These are phyloP conservation scores for Drosophila lini DNA, from an alignment of 1,140 invertebrate genomes.

Conservation along the genomic window DNA sequence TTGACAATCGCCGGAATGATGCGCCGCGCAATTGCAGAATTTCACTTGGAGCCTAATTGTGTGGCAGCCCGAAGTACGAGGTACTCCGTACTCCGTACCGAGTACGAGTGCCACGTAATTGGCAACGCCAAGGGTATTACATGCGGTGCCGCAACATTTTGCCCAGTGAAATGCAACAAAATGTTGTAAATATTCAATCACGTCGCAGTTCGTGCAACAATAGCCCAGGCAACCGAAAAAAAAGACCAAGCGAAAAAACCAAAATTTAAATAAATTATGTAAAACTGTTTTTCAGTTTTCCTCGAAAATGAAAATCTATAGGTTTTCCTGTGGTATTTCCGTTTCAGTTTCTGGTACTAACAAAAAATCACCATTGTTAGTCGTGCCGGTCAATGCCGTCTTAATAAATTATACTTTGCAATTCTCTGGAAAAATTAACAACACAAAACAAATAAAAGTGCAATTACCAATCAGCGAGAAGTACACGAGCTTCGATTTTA, in stretches of 20 bases:
- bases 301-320: conserved; percentile 38
- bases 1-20: conserved; percentile 71
- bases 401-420: conserved; percentile 49
- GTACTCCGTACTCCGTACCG: conserved; percentile 9
- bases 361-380: conserved; percentile 20
- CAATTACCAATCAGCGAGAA: conserved; percentile 36
- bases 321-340: conserved; percentile 58
- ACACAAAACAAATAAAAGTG: conserved; percentile 36
- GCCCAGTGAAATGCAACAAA: conserved; percentile 65
- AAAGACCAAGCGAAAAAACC: conserved; percentile 1
- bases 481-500: conserved; percentile 34
- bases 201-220: conserved; percentile 80
- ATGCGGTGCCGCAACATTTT: conserved; percentile 53
- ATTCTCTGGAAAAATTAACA: conserved; percentile 48
- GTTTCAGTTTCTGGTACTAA: conserved; percentile 43
- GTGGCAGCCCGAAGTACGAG: conserved; percentile 27
- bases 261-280: conserved; percentile 81
- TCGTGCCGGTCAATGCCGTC: conserved; percentile 54
- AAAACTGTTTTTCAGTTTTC: conserved; percentile 52
- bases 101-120: conserved; percentile 62
- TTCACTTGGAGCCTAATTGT: conserved; percentile 76
- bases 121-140: conserved; percentile 76
- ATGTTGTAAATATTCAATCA: conserved; percentile 82
- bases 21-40: conserved; percentile 76
- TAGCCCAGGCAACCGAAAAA: conserved; percentile 24